A percentile compares a stretch with the other conserved stretches of the same genome.
These are phyloP conservation scores for Vombatus ursinus DNA, from an alignment of 2,113 vertebrate species.

Conservation along the genomic window DNA sequence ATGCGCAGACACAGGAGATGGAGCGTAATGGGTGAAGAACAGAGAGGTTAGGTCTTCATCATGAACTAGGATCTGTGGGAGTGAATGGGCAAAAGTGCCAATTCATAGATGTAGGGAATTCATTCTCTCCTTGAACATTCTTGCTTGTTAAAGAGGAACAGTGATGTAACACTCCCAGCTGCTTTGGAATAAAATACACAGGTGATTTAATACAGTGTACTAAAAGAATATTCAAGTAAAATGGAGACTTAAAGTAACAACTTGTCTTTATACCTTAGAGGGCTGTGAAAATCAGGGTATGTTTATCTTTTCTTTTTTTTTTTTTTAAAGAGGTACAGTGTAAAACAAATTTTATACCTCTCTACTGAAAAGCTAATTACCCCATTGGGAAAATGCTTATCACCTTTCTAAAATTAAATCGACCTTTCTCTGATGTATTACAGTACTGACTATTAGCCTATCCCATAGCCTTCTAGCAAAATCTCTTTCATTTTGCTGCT, in stretches of 20 bases:
- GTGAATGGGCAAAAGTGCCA: slow-evolving; percentile 42
- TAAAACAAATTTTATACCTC: slow-evolving; percentile 44
- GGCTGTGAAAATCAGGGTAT: slow-evolving; percentile 9
- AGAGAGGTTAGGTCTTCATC: slow-evolving; percentile 12
- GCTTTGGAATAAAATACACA: slow-evolving; percentile 50
- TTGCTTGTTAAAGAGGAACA: slow-evolving; percentile 47
- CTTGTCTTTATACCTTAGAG: slow-evolving; percentile 30
- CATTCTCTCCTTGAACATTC: slow-evolving; percentile 31
- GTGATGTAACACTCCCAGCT: slow-evolving; percentile 39
- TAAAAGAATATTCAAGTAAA: background rate
- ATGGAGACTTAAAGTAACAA: background rate
- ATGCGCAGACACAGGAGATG: background rate
- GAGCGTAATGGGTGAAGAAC: background rate
- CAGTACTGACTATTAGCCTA: slow-evolving; percentile 36
- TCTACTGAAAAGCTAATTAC: slow-evolving; percentile 34
- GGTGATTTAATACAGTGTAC: slow-evolving; percentile 46
- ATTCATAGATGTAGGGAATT: background rate
- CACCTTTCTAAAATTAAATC: slow-evolving; percentile 21
- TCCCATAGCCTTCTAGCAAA: background rate
- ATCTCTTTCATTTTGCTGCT: background rate
- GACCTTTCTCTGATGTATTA: slow-evolving; percentile 12
- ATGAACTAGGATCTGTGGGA: slow-evolving; percentile 44
- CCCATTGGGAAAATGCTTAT: slow-evolving; percentile 48
- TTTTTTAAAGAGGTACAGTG: slow-evolving; percentile 26
- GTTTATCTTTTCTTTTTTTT: slow-evolving; percentile 57